Evolutionary conservation across 2,797 vertebrate genomes (phyloP).

Genomic region (Poliocrania exsul): DNA sequence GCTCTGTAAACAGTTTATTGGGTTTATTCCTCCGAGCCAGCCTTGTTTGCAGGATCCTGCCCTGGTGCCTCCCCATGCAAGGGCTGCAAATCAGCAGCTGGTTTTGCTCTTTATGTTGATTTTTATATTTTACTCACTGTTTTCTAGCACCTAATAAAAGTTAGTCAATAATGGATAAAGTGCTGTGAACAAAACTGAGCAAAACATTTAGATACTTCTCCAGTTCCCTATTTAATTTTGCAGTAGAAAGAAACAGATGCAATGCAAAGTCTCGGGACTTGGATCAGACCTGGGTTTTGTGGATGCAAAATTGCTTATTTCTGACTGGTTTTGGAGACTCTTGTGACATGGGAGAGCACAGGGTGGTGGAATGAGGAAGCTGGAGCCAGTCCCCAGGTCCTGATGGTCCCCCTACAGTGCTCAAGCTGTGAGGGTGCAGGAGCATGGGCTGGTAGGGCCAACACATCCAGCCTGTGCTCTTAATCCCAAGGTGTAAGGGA

Average conservation of each 20-base stretch:
- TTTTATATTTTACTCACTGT: neutral
- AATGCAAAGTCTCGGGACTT: neutral
- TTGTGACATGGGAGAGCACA: neutral
- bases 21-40: neutral
- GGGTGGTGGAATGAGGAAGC: rapidly evolving
- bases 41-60: neutral
- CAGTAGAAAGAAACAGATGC: rapidly evolving
- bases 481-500: neutral
- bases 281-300: neutral
- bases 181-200: neutral
- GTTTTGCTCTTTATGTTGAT: neutral
- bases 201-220: neutral
- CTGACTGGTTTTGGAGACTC: neutral
- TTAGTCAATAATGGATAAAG: neutral
- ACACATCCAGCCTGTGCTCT: neutral
- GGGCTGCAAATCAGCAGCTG: neutral
- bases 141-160: neutral
- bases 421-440: neutral
- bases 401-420: rapidly evolving
- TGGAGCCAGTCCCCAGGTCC: neutral
- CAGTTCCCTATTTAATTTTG: neutral
- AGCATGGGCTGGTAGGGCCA: rapidly evolving
- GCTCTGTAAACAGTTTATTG: neutral
- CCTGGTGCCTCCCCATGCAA: neutral
- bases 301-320: rapidly evolving